Conservation (phyloP, 1,140 invertebrate species). For the Scaptomyza montana region DNA sequence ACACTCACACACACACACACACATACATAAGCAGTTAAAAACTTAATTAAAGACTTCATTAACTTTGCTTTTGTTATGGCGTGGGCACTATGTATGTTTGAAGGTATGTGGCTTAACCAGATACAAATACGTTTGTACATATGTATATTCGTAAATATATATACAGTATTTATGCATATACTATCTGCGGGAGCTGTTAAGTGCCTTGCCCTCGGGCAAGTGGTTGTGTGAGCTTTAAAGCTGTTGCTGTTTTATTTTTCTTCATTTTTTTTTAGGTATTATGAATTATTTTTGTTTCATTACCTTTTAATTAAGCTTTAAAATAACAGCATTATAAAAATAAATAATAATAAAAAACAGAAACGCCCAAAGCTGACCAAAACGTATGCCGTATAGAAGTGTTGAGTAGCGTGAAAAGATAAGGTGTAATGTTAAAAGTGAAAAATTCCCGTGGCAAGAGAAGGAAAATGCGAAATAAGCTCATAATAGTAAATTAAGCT, state of each 20-base stretch:
- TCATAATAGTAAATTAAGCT: neutral
- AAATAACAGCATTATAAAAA: slow-evolving; percentile 52
- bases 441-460: neutral
- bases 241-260: slow-evolving; percentile 14
- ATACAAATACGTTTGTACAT: neutral
- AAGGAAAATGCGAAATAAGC: neutral
- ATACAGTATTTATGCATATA: neutral
- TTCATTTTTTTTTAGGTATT: slow-evolving; percentile 13
- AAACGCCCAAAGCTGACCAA: slow-evolving; percentile 9
- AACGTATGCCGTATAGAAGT: neutral
- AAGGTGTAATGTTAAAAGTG: neutral
- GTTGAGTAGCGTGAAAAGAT: neutral
- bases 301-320: slow-evolving; percentile 58
- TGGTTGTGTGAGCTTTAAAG: slow-evolving; percentile 24
- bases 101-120: neutral
- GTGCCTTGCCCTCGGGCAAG: slow-evolving; percentile 7
- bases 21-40: slow-evolving; percentile 39
- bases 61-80: slow-evolving; percentile 57
- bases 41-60: slow-evolving; percentile 77
- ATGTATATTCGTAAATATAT: neutral
- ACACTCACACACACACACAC: slow-evolving; percentile 33
- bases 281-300: slow-evolving; percentile 61
- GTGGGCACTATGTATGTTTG: neutral
- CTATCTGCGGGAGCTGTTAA: slow-evolving; percentile 13
- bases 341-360: slow-evolving; percentile 31